These are phyloP conservation scores for Pollicipes pollicipes DNA, from an alignment of 1,140 invertebrate species.

Conservation along the genomic window DNA sequence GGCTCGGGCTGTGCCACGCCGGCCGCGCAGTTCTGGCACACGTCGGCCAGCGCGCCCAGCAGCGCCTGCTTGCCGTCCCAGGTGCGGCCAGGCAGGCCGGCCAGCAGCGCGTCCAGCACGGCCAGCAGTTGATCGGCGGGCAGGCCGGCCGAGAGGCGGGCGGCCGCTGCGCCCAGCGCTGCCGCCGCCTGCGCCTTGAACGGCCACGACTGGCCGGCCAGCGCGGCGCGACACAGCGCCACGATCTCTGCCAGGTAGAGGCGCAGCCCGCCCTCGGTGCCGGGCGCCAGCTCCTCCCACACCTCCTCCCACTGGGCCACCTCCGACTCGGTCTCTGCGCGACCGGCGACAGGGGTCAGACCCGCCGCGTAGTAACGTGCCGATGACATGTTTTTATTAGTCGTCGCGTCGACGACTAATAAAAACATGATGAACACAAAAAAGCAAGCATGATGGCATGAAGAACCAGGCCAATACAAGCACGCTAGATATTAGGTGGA, in stretches of 20 bases:
- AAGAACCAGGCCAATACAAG: too few species aligned
- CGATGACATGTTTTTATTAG: too few species aligned
- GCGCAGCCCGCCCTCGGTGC: constrained; percentile 59
- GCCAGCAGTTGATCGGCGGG: constrained; percentile 42
- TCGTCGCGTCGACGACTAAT: too few species aligned
- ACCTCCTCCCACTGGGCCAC: constrained; percentile 56
- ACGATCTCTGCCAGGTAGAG: constrained; percentile 57
- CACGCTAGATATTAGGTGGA: too few species aligned
- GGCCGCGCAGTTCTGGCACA: constrained; percentile 26
- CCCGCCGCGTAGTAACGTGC: too few species aligned
- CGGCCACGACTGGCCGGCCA: constrained; percentile 66
- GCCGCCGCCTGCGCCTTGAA: constrained; percentile 68
- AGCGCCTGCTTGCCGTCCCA: constrained; percentile 73
- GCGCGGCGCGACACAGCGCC: constrained; percentile 41
- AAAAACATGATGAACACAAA: too few species aligned
- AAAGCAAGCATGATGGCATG: too few species aligned
- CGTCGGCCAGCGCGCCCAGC: constrained; percentile 47
- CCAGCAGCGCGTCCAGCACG: constrained; percentile 46
- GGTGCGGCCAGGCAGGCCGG: constrained; percentile 58
- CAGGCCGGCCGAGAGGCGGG: constrained; percentile 46
- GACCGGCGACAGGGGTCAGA: too few species aligned
- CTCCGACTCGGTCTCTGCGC: constrained; percentile 18
- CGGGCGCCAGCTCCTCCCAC: constrained; percentile 71
- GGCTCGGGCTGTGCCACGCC: constrained; percentile 18
- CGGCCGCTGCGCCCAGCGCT: constrained; percentile 57